Base-by-base conservation (phyloP, 2,797 vertebrate species). In the Sebastes steindachneri region DNA sequence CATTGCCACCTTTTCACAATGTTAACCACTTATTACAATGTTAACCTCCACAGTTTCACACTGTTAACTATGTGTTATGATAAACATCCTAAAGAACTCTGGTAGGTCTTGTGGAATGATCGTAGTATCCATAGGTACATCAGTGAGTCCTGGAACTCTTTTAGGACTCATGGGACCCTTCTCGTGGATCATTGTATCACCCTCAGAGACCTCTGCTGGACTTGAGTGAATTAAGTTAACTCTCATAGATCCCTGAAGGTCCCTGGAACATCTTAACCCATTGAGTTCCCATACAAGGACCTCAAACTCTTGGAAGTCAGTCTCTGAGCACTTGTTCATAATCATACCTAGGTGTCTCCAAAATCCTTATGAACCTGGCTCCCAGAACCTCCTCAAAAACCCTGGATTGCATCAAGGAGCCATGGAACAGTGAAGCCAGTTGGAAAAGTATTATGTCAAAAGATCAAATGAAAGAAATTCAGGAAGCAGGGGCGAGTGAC, bases 381-480 rank as follows among this genome's bases (percentile, higher is more conserved):
- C 9, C 9, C 4, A 66, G 33, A 41, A 60, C 9, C 9, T 73
- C 23, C 21, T 80, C 11, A 60, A 37, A 79, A 68, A 29, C 9
- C 14, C 58, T 17, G 12, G 33, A 70, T 12, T 63, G 3, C 63
- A 51, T 53, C 10, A 66, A 68, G 19, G n/a, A 69, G 37, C 33
- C 9, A 59, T 5, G 28, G 33, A 76, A 25, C 23, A 76, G 72
- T 60, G 19, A 66, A 68, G 67, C 15, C 48, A 67, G 45, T 71
- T 77, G 71, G 4, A 63, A 65, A 81, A 71, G 21, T 62, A 65
- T 79, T 45, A 68, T 71, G 54, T 85, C 68, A 80, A 80, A 80
- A 65, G 29, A 69, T 60, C 25, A 4, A 15, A 26, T 69, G 11
- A 76, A 73, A 59, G 51, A 67, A 26, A 74, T 68, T 73, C 17